Conservation (phyloP, 2,888 invertebrate genomes). For the Epirrita christyi region DNA sequence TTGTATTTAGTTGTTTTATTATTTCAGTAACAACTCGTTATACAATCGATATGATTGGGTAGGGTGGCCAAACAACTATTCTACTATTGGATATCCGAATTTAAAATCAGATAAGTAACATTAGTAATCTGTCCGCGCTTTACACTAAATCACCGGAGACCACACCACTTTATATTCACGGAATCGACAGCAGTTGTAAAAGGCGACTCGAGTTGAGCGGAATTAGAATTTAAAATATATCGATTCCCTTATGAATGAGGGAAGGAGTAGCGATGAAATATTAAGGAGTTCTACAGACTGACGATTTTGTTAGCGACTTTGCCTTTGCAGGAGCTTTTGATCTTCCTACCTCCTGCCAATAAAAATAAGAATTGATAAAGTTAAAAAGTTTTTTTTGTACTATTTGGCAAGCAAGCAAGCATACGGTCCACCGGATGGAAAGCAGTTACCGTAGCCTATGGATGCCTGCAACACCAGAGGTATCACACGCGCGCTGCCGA, state of each 20-base stretch:
- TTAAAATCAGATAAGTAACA: constrained; percentile 18
- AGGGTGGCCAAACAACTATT: too few species aligned
- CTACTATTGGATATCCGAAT: neutral
- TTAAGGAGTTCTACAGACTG: constrained; percentile 33
- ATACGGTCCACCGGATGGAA: too few species aligned
- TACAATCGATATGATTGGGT: too few species aligned
- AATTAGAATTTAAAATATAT: constrained; percentile 82
- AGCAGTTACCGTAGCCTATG: too few species aligned
- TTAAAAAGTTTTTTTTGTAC: too few species aligned
- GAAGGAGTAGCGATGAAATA: constrained; percentile 41
- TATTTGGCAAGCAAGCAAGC: too few species aligned
- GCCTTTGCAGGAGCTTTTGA: neutral
- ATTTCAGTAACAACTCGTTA: too few species aligned
- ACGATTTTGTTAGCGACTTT: constrained; percentile 14
- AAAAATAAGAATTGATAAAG: too few species aligned
- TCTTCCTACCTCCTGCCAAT: too few species aligned
- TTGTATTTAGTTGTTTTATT: too few species aligned
- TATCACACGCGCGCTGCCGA: too few species aligned
- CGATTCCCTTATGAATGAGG: constrained; percentile 68
- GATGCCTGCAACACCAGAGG: too few species aligned
- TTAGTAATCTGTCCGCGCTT: constrained; percentile 31
- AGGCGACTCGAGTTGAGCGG: constrained; percentile 62
- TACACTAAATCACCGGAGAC: constrained; percentile 45
- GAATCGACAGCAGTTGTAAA: constrained; percentile 73
- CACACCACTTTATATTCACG: constrained; percentile 72